Conservation (phyloP, 2,797 vertebrate species). For the Ibycter americanus region DNA sequence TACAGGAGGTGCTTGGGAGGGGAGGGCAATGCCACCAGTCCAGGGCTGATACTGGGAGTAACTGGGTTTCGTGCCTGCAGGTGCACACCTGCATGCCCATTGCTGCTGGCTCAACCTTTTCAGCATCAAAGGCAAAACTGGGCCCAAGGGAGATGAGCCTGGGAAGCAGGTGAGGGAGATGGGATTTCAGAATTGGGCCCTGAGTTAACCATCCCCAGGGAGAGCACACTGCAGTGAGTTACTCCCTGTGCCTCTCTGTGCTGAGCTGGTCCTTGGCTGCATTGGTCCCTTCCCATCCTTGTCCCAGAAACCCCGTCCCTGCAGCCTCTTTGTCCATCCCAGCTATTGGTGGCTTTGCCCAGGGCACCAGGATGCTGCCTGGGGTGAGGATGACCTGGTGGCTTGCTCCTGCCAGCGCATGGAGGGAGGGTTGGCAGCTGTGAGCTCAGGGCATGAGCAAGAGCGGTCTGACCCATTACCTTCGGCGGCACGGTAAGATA, state of each 20-base stretch:
- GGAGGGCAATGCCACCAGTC: neutral
- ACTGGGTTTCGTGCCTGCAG: neutral
- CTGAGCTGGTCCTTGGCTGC: neutral
- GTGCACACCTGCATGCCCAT: neutral
- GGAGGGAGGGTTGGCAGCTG: neutral
- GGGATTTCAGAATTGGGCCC: neutral
- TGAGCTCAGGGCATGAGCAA: neutral
- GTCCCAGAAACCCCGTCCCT: neutral
- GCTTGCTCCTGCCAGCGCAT: rapidly evolving
- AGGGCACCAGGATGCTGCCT: neutral
- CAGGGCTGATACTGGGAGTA: neutral
- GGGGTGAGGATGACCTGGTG: neutral
- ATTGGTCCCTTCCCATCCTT: neutral
- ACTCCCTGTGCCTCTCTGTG: neutral
- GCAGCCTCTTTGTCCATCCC: neutral
- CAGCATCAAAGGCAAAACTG: neutral
- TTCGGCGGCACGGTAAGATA: slow-evolving; percentile 88
- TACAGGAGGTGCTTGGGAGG: neutral
- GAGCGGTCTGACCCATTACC: slow-evolving; percentile 69
- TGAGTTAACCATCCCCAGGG: neutral
- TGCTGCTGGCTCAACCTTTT: neutral
- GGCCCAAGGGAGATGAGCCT: neutral
- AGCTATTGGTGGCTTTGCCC: neutral
- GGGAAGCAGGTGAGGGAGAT: neutral
- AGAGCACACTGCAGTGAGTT: neutral